Conservation (phyloP, 2,113 vertebrate genomes). For the Hassar affinis region DNA sequence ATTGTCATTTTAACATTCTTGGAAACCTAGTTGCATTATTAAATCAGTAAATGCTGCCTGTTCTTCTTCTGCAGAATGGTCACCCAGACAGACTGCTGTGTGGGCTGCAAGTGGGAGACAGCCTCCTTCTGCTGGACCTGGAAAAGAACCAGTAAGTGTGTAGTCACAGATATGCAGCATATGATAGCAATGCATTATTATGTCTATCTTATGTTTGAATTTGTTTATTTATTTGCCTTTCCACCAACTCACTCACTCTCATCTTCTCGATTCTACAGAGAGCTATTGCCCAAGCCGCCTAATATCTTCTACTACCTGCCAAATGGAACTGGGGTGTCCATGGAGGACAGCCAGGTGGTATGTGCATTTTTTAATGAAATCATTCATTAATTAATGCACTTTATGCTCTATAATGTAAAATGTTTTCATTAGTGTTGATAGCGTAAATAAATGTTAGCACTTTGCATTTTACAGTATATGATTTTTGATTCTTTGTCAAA, state of each 20-base stretch:
- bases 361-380: constrained; percentile 49
- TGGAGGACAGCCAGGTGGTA: constrained; percentile 72
- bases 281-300: constrained; percentile 71
- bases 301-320: constrained; percentile 82
- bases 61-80: constrained; percentile 58
- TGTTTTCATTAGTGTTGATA: neutral
- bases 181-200: neutral
- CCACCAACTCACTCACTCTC: neutral
- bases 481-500: neutral
- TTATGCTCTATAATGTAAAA: constrained; percentile 5
- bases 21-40: too few relatives aligned
- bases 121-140: constrained; percentile 76
- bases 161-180: neutral
- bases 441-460: neutral
- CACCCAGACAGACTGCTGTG: constrained; percentile 72
- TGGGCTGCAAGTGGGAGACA: constrained; percentile 75
- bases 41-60: neutral
- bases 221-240: constrained; percentile 28
- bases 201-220: constrained; percentile 8
- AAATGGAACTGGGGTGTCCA: constrained; percentile 72
- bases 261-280: constrained; percentile 63
- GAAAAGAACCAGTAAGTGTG: constrained; percentile 81
- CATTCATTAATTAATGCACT: neutral
- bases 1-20: neutral
- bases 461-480: neutral